phyloP scores from a whole-genome alignment of 2,113 vertebrate genomes.

The Oncorhynchus nerka region DNA sequence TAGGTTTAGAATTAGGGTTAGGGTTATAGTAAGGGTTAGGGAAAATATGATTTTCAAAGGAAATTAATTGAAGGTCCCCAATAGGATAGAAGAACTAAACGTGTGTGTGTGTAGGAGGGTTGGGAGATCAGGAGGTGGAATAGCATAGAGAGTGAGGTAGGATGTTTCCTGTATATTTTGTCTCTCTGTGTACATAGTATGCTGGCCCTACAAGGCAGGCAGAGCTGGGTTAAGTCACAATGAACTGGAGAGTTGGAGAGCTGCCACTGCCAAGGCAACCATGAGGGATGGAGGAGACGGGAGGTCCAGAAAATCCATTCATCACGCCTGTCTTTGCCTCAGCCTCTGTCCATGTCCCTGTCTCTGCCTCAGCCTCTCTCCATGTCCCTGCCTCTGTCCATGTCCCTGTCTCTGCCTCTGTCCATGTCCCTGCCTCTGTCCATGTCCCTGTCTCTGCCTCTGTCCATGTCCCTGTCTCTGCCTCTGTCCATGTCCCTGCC shows the following conservation, averaged over 20 bases:
- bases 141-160: neutral
- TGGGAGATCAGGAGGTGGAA: neutral
- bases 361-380: too few relatives aligned
- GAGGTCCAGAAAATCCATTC: constrained; percentile 56
- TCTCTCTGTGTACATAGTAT: constrained; percentile 4
- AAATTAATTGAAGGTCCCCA: too few relatives aligned
- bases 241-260: constrained; percentile 39
- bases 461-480: rapidly evolving
- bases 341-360: constrained; percentile 15
- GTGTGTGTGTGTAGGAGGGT: neutral
- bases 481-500: too few relatives aligned
- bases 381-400: too few relatives aligned
- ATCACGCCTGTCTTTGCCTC: constrained; percentile 38
- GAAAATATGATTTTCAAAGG: too few relatives aligned
- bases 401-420: too few relatives aligned
- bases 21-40: too few relatives aligned
- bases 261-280: constrained; percentile 54
- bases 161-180: neutral
- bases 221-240: constrained; percentile 19
- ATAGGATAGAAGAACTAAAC: too few relatives aligned
- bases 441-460: too few relatives aligned
- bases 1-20: too few relatives aligned
- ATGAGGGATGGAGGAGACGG: constrained; percentile 56
- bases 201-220: constrained; percentile 9
- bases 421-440: too few relatives aligned